Evolutionary conservation across 1,140 invertebrate genomes (phyloP).

Genomic region (Ptiloglossa arizonensis): DNA sequence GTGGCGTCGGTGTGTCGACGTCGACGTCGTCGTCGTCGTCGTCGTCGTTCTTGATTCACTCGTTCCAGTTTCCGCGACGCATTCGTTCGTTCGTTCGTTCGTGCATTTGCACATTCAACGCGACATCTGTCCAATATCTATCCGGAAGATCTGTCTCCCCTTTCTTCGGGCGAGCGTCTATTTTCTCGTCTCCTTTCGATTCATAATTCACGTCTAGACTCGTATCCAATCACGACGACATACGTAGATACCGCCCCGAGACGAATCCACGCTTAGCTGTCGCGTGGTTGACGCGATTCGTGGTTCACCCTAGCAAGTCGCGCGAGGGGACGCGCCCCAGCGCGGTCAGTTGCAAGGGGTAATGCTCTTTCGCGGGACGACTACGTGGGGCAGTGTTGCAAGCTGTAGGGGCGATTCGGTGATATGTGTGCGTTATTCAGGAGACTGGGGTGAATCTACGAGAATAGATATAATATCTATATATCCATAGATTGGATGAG

Average conservation of each 20-base stretch:
- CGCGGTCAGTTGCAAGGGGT: too few species aligned
- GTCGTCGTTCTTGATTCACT: conserved; percentile 51
- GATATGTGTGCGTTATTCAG: too few species aligned
- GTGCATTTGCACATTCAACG: conserved; percentile 56
- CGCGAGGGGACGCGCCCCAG: too few species aligned
- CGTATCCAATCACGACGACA: neutral
- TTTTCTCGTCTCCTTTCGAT: conserved; percentile 45
- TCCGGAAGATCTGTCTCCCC: conserved; percentile 7
- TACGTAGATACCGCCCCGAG: too few species aligned
- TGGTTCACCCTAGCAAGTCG: neutral
- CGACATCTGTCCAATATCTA: conserved; percentile 66
- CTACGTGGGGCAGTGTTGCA: too few species aligned
- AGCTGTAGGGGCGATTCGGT: too few species aligned
- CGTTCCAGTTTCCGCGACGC: conserved; percentile 31
- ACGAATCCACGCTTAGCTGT: too few species aligned
- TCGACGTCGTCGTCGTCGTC: conserved; percentile 19
- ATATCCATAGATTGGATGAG: too few species aligned
- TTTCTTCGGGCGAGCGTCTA: conserved; percentile 1
- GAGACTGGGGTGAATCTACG: too few species aligned
- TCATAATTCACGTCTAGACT: conserved; percentile 50
- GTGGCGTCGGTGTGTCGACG: conserved; percentile 16
- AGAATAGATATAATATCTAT: too few species aligned
- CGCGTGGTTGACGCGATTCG: too few species aligned
- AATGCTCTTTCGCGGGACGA: too few species aligned
- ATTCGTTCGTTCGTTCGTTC: conserved; percentile 57